Base-by-base conservation (phyloP, 2,888 invertebrate species). In the Chalcosyrphus nemorum region DNA sequence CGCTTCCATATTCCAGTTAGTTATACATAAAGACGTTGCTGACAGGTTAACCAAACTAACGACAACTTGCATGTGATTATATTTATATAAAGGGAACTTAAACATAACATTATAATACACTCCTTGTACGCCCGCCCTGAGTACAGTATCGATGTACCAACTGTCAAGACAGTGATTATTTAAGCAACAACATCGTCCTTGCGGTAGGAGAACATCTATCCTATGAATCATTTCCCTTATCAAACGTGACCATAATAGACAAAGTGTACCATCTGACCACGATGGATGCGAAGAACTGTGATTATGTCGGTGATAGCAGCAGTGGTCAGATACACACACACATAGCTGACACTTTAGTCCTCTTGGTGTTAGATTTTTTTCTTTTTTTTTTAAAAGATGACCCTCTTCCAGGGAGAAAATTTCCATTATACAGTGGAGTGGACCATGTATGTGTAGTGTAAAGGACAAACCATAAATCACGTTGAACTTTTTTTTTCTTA, bases 391-490 rank as follows among this genome's bases (percentile, higher is more conserved):
- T n/a, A n/a, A n/a, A 32, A 41, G 54, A 56, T 50, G 57, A 66
- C 77, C 77, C 82, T 76, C 81, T 65, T 70, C 50, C 11, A 2
- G 68, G 45, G 27, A 38, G 41, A 17, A 47, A 17, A 61, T 54
- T 52, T 61, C 35, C 38, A 54, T 68, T 24, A 45, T 24, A 61
- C 63, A 68, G 45, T 65, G 13, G 19, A 32, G 59, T 54, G 35
- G 27, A 15, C 15, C 15, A 5, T 54, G 29, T 27, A 27, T 11
- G 29, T 52, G 21, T 54, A 59, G 54, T 57, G 45, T 77, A 38
- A 66, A 47, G 61, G 43, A 66, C 56, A 78, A 74, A 57, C 74
- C 66, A 84, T 84, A 84, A 84, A 84, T 84, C 84, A 84, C 57
- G 78, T 74, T 35, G 19, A 68, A 80, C 5, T 47, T 78, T 82